Evolutionary conservation across 1,140 invertebrate genomes (phyloP).

Genomic region (Penaeus chinensis): DNA sequence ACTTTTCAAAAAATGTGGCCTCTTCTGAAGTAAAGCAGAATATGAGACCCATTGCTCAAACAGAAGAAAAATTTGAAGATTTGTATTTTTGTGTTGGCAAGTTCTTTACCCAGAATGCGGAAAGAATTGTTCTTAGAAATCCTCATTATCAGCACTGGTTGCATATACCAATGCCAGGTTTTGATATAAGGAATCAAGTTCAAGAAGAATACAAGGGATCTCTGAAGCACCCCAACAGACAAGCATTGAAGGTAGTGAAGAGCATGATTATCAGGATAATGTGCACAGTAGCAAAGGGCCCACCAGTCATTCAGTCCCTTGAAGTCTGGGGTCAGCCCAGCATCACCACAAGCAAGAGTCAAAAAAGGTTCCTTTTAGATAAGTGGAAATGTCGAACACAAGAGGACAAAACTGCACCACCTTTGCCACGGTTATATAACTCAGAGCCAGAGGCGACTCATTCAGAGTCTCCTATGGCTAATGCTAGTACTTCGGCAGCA

Average conservation of each 20-base stretch:
- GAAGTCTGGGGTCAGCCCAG: slow-evolving; percentile 54
- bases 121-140: slow-evolving; percentile 33
- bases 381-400: slow-evolving; percentile 10
- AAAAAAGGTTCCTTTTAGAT: slow-evolving; percentile 27
- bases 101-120: slow-evolving; percentile 38
- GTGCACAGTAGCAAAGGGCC: slow-evolving; percentile 31
- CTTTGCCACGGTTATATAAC: slow-evolving; percentile 40
- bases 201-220: slow-evolving; percentile 20
- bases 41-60: background rate
- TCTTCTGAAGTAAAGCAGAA: background rate
- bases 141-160: slow-evolving; percentile 48
- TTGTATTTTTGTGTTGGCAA: slow-evolving; percentile 50
- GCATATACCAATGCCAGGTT: slow-evolving; percentile 19
- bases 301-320: slow-evolving; percentile 32
- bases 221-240: slow-evolving; percentile 42
- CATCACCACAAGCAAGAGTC: slow-evolving; percentile 27
- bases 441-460: slow-evolving; percentile 27
- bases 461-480: background rate
- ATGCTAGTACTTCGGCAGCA: background rate
- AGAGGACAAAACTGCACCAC: background rate
- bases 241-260: slow-evolving; percentile 34
- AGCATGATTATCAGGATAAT: slow-evolving; percentile 36
- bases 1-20: no score
- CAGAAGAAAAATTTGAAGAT: background rate
- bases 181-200: background rate